Evolutionary conservation across 2,888 invertebrate species (phyloP), one percentile per base, ranked within the genome.

Genomic region (Apamea sordens): DNA sequence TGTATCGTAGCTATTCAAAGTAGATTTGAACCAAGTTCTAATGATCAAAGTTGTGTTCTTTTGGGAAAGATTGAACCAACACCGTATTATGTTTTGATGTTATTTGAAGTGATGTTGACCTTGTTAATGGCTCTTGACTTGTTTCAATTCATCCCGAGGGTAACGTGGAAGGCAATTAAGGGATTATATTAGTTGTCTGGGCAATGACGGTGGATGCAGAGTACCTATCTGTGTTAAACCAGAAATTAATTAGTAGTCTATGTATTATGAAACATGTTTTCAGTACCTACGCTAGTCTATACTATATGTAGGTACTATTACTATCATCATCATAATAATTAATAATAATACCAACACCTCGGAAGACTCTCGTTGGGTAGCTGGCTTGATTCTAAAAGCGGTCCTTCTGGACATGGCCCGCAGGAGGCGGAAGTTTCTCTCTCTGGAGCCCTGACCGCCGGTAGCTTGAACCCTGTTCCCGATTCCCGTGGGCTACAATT

Each of bases 21-120:
- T 15, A 65, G 41, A 80, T 63, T 67, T 67, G 13, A 59, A 63
- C 47, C 41, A 61, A 80, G 64, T 80, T 73, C 10, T 68, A 81
- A 83, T 63, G 76, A 44, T 56, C 32, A 18, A 82, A 83, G 61
- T 83, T 85, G 3, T 41, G 65, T 85, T 82, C 76, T 76, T 81
- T 73, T 83, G 85, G 76, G 83, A 81, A 76, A 81, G 64, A 85
- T 81, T 76, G 50, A 41, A 76, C 73, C 69, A 56, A 79, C 76
- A 70, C 61, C 61, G 41, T 44, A 7, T 44, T 47, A 64, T 75
- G 65, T 81, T 84, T 65, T 70, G 76, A 81, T 76, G 61, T 44
- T 65, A 80, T 83, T 75, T 50, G 59, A 80, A 80, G 72, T 63
- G 53, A 65, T 71, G 18, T 56, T 65, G 10, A 81, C 85, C 65